Evolutionary conservation across 2,888 invertebrate species (phyloP).

Genomic region (Dryococelus australis): DNA sequence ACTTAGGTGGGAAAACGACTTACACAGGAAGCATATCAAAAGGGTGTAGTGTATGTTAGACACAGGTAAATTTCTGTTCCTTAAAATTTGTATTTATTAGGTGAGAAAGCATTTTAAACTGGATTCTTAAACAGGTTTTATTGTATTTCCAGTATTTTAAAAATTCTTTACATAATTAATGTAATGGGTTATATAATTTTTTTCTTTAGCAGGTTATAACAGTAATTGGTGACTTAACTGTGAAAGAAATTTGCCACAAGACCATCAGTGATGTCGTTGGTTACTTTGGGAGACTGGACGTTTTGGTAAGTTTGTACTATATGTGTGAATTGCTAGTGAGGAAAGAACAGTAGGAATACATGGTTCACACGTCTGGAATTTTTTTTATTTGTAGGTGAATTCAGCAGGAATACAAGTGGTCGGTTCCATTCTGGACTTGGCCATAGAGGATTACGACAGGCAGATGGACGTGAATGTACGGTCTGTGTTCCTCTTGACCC

Average conservation of each 20-base stretch:
- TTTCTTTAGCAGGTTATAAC: slow-evolving; percentile 33
- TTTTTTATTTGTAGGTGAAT: slow-evolving; percentile 40
- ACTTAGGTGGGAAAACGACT: no score
- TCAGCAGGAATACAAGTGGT: slow-evolving; percentile 60
- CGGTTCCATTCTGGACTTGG: slow-evolving; percentile 61
- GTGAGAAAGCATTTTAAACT: no score
- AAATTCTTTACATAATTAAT: no score
- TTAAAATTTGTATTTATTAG: no score
- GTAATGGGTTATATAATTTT: background rate
- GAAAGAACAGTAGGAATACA: background rate
- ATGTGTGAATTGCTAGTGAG: background rate
- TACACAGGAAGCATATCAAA: no score
- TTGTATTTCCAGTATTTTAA: no score
- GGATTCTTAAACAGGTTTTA: no score
- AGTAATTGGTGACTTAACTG: slow-evolving; percentile 36
- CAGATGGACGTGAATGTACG: slow-evolving; percentile 64
- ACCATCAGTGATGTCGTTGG: slow-evolving; percentile 53
- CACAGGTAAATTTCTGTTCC: no score
- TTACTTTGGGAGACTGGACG: slow-evolving; percentile 53
- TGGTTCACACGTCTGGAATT: background rate
- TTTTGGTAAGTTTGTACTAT: slow-evolving; percentile 53
- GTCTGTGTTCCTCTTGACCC: slow-evolving; percentile 57
- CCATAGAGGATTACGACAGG: slow-evolving; percentile 62
- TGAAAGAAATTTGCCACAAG: slow-evolving; percentile 43
- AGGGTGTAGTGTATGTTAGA: no score